Percentiles rank a stretch among this genome's conserved stretches.
Conservation (phyloP, 2,113 vertebrate genomes). For the Aspiorhynchus laticeps region DNA sequence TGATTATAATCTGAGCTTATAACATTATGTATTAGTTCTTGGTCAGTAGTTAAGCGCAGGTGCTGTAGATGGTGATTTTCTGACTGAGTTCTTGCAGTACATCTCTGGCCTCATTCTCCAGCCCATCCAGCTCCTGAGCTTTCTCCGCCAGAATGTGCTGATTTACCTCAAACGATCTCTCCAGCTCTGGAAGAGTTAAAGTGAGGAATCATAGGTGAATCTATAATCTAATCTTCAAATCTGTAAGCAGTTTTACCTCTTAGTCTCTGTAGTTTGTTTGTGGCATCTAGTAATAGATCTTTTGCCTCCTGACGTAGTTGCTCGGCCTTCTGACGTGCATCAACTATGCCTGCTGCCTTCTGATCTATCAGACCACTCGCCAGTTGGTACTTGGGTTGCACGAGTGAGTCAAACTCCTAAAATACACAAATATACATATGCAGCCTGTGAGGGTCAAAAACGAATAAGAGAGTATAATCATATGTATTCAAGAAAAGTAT, state of each 20-base stretch:
- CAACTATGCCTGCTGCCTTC: slow-evolving; percentile 79
- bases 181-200: slow-evolving; percentile 79
- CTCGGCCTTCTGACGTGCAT: slow-evolving; percentile 82
- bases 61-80: slow-evolving; percentile 90
- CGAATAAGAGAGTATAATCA: neutral
- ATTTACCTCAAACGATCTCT: slow-evolving; percentile 85
- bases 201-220: neutral
- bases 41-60: slow-evolving; percentile 73
- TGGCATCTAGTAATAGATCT: slow-evolving; percentile 84
- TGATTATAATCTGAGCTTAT: neutral
- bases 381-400: slow-evolving; percentile 78
- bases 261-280: slow-evolving; percentile 84
- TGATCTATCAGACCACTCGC: slow-evolving; percentile 80
- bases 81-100: slow-evolving; percentile 88
- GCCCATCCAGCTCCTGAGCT: slow-evolving; percentile 79
- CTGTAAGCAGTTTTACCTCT: slow-evolving; percentile 73
- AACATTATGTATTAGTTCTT: neutral
- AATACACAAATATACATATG: neutral
- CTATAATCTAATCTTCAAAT: neutral
- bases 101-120: slow-evolving; percentile 81
- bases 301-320: slow-evolving; percentile 86
- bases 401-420: slow-evolving; percentile 81
- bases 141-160: slow-evolving; percentile 86
- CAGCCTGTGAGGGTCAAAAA: neutral
- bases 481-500: neutral